Conservation (phyloP, 1,140 invertebrate species). For the Aphaenogaster ashmeadi region DNA sequence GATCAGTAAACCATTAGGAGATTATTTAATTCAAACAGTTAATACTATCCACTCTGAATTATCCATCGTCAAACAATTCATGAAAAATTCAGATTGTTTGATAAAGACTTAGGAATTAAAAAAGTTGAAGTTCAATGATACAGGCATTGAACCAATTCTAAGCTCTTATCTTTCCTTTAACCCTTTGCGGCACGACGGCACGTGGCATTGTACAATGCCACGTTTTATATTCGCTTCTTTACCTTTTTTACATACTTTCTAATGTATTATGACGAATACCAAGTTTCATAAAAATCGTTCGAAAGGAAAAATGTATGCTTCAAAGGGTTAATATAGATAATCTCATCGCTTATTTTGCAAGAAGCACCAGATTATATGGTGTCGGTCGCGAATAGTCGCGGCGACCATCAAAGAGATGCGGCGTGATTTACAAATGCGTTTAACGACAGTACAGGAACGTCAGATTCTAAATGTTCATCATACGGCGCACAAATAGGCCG, state of each 20-base stretch:
- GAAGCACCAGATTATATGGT: not conserved
- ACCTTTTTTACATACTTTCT: too few species aligned
- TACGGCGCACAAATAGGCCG: not conserved
- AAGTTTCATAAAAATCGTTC: too few species aligned
- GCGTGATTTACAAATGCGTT: constrained; percentile 24
- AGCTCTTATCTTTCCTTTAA: not conserved
- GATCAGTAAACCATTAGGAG: not conserved
- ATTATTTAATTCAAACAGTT: not conserved
- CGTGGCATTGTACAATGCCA: too few species aligned
- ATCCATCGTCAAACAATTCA: not conserved
- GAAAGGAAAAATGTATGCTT: too few species aligned
- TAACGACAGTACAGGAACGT: constrained; percentile 19
- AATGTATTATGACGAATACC: too few species aligned
- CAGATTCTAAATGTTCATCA: constrained; percentile 3
- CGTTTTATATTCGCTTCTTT: too few species aligned
- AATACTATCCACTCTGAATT: not conserved
- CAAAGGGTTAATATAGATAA: not conserved
- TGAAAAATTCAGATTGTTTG: not conserved
- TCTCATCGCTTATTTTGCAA: not conserved
- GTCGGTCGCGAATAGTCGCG: not conserved
- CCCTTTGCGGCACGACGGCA: too few species aligned
- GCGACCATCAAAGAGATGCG: not conserved
- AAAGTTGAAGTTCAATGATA: not conserved
- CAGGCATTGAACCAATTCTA: not conserved
- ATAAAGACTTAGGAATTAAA: not conserved